These are phyloP conservation scores for Acromyrmex charruanus DNA, from an alignment of 1,140 invertebrate genomes.

Conservation along the genomic window DNA sequence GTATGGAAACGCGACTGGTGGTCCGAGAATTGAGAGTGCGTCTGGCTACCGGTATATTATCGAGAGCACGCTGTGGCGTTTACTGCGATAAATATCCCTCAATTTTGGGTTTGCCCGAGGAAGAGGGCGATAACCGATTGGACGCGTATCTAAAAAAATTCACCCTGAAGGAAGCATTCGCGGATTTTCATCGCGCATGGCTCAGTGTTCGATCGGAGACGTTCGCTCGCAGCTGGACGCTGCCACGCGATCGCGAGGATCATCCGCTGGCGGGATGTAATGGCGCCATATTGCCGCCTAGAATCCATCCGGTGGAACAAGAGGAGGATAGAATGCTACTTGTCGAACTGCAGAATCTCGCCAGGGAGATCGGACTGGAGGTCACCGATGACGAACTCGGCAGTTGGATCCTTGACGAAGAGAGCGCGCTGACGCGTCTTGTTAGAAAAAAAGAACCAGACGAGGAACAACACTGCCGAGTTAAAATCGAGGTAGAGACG, in stretches of 20 bases:
- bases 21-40: conserved; percentile 83
- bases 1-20: conserved; percentile 81
- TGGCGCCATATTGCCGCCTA: conserved; percentile 56
- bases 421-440: conserved; percentile 74
- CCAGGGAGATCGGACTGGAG: conserved; percentile 84
- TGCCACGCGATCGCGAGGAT: conserved; percentile 73
- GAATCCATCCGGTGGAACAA: conserved; percentile 66
- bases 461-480: conserved; percentile 72
- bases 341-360: conserved; percentile 82
- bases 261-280: conserved; percentile 3
- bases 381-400: conserved; percentile 82
- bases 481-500: conserved; percentile 74
- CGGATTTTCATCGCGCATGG: conserved; percentile 86
- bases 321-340: conserved; percentile 80
- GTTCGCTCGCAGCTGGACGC: conserved; percentile 83
- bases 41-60: conserved; percentile 82
- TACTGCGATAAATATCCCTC: conserved; percentile 22
- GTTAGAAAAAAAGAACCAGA: conserved; percentile 75
- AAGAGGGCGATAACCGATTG: conserved; percentile 62
- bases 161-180: conserved; percentile 86
- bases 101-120: conserved; percentile 37
- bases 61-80: conserved; percentile 74
- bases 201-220: conserved; percentile 85
- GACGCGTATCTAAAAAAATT: conserved; percentile 81
- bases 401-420: conserved; percentile 83